phyloP scores from a whole-genome alignment of 2,113 vertebrate genomes.

The Cricetomys ansorgei region DNA sequence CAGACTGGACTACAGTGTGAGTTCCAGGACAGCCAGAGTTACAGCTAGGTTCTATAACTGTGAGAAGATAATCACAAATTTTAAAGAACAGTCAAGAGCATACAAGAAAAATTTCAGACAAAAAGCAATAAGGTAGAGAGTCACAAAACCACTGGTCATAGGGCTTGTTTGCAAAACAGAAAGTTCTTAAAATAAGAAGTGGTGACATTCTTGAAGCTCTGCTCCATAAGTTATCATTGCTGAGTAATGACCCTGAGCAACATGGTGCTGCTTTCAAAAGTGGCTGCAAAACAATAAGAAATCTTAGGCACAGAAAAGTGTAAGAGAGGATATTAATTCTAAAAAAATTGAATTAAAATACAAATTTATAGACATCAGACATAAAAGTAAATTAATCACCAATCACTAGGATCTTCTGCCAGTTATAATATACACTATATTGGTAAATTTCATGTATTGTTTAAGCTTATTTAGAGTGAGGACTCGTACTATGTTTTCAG shows the following conservation, averaged over 20 bases:
- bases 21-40: too few relatives aligned
- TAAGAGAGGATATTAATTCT: slow-evolving; percentile 7
- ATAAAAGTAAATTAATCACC: not conserved
- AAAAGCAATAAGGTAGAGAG: slow-evolving; percentile 1
- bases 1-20: too few relatives aligned
- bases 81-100: not conserved
- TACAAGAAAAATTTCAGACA: slow-evolving; percentile 31
- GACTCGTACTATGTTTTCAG: not conserved
- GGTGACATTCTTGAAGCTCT: not conserved
- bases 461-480: not conserved
- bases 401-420: not conserved
- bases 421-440: not conserved
- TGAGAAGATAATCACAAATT: slow-evolving; percentile 7
- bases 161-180: not conserved
- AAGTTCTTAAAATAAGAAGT: not conserved
- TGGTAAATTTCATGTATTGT: not conserved
- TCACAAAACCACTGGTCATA: not conserved
- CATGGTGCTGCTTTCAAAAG: not conserved
- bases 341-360: not conserved
- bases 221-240: not conserved
- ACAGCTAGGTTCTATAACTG: not conserved
- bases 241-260: not conserved
- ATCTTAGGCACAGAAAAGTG: not conserved
- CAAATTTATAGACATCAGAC: not conserved
- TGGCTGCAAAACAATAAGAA: not conserved